Base-by-base conservation (phyloP, 2,797 vertebrate genomes). In the Acropternis orthonyx region DNA sequence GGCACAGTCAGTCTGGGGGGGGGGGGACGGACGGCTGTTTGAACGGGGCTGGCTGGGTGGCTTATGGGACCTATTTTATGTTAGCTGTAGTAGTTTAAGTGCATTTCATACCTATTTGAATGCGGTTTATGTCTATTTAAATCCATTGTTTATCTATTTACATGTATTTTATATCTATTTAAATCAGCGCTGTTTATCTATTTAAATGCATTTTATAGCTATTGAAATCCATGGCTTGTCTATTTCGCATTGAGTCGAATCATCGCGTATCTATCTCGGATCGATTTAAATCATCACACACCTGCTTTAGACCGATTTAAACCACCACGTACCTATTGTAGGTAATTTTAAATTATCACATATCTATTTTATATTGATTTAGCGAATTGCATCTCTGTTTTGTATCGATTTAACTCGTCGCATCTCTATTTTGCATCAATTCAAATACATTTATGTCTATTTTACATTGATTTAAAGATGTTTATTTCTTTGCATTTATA, bases 81-180 rank as follows among this genome's bases (percentile, higher is more conserved):
- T 41, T 14, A 41, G 6, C 41, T 59, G 58, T 37, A 9, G 8
- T 27, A 10, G 5, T 10, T 23, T 22, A 2, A 51, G 4, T 8
- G 0, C 2, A 10, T 3, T 6, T 48, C 6, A 0, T 6, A 12
- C 3, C 34, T 34, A 0, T 18, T 30, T 39, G 59, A 32, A 32
- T 39, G 0, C 3, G 0, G 15, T 74, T 81, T 48, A 0, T 23
- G 11, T 54, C 21, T 13, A 32, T 54, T 54, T 55, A 41, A 81
- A 55, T 27, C 1, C 3, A 4, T 62, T 82, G 62, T n/a, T 1
- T 21, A 2, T n/a, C 36, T 76, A 1, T 36, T 62, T 75, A 10
- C 78, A 49, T 44, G 7, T 20, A 46, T 9, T 24, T 48, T 48
- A 13, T 15, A 14, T 15, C 22, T 34, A 34, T 9, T 65, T 44